These are phyloP conservation scores for Spermophilus dauricus DNA, from an alignment of 2,113 vertebrate genomes.

Conservation along the genomic window DNA sequence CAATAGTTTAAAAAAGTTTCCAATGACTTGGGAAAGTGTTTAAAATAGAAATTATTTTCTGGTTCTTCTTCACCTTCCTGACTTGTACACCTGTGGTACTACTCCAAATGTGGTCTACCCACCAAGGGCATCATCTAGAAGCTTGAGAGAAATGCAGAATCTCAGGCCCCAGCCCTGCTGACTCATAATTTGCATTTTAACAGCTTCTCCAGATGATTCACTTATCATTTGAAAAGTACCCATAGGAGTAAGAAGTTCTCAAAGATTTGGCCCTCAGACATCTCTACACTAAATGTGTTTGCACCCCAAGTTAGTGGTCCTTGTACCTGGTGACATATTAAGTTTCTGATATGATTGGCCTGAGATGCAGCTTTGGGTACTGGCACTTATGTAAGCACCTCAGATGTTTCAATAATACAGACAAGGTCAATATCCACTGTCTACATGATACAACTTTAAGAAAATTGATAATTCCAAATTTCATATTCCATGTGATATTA, in stretches of 20 bases:
- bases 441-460: neutral
- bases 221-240: neutral
- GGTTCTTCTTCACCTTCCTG: neutral
- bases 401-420: neutral
- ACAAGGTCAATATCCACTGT: neutral
- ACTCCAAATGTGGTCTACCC: too few relatives aligned
- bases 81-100: neutral
- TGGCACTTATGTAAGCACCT: neutral
- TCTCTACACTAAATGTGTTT: neutral
- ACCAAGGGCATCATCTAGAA: neutral
- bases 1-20: neutral
- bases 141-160: neutral
- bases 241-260: neutral
- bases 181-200: slow-evolving; percentile 11
- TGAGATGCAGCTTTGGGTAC: neutral
- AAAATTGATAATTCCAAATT: neutral
- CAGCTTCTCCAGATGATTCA: neutral
- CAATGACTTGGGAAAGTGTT: neutral
- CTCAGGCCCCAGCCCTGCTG: neutral
- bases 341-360: neutral
- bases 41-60: neutral
- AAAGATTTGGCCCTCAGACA: neutral
- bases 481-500: neutral
- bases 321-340: neutral
- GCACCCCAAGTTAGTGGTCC: neutral